Percentiles rank a stretch among this genome's conserved stretches.
Evolutionary conservation across 2,797 vertebrate species (phyloP).

Genomic region (Hafferia zeledoni): DNA sequence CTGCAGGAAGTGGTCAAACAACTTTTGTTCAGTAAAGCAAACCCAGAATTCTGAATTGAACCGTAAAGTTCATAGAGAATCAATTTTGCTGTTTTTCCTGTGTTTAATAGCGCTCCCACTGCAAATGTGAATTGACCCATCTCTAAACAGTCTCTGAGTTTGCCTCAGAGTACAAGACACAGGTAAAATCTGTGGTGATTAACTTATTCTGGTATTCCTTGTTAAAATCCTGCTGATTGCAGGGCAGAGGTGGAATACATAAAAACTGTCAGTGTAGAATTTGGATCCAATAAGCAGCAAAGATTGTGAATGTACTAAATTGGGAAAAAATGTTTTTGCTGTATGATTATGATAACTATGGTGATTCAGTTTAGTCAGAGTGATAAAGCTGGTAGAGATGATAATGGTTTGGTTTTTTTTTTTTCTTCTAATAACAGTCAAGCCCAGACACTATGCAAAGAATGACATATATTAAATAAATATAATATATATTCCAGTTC

Average conservation of each 20-base stretch:
- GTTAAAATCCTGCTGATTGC: not conserved
- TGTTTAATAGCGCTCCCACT: not conserved
- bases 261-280: not conserved
- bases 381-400: not conserved
- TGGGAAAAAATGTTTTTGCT: not conserved
- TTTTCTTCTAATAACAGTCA: not conserved
- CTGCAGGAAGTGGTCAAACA: not conserved
- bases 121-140: not conserved
- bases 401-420: not conserved
- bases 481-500: not conserved
- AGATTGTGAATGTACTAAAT: not conserved
- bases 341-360: not conserved
- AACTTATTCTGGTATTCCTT: not conserved
- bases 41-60: not conserved
- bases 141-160: not conserved
- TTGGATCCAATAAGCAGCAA: not conserved
- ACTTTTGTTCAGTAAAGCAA: not conserved
- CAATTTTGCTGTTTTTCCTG: not conserved
- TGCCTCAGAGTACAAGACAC: not conserved
- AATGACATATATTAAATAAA: not conserved
- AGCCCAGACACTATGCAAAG: not conserved
- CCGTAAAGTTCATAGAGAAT: not conserved
- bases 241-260: not conserved
- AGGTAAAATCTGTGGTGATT: not conserved
- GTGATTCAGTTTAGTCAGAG: not conserved